These are phyloP conservation scores for Otus sunia DNA, from an alignment of 2,113 vertebrate species.

Conservation along the genomic window DNA sequence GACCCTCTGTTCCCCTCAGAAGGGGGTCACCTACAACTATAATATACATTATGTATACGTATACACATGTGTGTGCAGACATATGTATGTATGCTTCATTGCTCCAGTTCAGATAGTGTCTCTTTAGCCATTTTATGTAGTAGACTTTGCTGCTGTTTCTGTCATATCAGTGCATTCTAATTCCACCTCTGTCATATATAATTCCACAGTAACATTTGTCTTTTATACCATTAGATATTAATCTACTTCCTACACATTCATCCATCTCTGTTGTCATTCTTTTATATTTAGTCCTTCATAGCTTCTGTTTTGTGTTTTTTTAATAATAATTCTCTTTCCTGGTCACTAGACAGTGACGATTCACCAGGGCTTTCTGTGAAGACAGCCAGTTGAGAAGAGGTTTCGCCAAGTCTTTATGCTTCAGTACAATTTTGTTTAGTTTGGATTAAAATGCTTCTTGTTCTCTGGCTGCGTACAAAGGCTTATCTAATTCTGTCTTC, in stretches of 20 bases:
- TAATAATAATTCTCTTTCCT: neutral
- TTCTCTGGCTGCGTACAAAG: neutral
- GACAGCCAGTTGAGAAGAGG: neutral
- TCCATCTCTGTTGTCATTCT: neutral
- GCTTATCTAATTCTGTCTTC: neutral
- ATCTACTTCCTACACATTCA: neutral
- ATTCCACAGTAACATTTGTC: neutral
- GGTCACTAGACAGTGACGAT: neutral
- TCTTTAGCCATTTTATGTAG: neutral
- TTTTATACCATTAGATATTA: neutral
- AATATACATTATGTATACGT: neutral
- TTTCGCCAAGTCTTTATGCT: neutral
- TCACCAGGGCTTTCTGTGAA: neutral
- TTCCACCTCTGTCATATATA: neutral
- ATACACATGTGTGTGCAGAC: neutral
- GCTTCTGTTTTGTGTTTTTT: neutral
- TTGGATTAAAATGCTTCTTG: neutral
- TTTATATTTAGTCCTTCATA: neutral
- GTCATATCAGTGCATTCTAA: neutral
- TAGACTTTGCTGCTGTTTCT: neutral
- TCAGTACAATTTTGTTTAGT: neutral
- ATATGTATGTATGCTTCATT: neutral
- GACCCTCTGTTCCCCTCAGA: neutral
- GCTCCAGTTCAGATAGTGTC: neutral
- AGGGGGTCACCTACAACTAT: neutral